These are phyloP conservation scores for Aphyosemion australe DNA, from an alignment of 2,113 vertebrate species.

Conservation along the genomic window DNA sequence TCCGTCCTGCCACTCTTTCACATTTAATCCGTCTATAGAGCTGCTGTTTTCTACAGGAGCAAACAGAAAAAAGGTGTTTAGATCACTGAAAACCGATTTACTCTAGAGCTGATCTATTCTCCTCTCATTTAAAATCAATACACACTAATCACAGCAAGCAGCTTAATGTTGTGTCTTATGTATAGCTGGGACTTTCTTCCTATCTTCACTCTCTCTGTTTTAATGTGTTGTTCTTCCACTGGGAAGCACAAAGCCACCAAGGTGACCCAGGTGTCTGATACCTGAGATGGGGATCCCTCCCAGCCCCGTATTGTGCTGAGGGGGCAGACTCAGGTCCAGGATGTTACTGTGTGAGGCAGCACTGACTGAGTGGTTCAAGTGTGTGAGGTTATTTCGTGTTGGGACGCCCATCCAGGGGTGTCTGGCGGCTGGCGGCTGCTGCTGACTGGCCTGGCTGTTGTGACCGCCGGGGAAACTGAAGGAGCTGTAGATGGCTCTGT, in stretches of 20 bases:
- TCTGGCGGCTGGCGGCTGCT: conserved; percentile 84
- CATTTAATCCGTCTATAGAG: conserved; percentile 98
- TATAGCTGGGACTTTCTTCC: too few relatives aligned
- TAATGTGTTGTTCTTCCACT: conserved; percentile 7
- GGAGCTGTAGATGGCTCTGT: conserved; percentile 95
- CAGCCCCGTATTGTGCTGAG: conserved; percentile 97
- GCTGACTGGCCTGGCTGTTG: conserved; percentile 68
- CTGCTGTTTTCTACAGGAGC: conserved; percentile 93
- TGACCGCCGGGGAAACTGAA: conserved; percentile 91
- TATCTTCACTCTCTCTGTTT: not conserved
- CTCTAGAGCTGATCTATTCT: not conserved
- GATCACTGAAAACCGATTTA: conserved; percentile 41
- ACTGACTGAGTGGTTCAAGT: conserved; percentile 90
- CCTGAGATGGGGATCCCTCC: conserved; percentile 99
- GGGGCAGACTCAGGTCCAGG: conserved; percentile 95
- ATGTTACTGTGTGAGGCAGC: conserved; percentile 97
- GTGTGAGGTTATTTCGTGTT: conserved; percentile 92
- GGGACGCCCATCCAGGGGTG: conserved; percentile 96
- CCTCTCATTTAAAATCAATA: conserved; percentile 33
- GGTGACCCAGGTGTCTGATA: conserved; percentile 67
- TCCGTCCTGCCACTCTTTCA: conserved; percentile 99
- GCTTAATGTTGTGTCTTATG: not conserved
- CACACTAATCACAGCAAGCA: conserved; percentile 28
- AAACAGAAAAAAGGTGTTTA: conserved; percentile 54
- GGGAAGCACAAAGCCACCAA: conserved; percentile 20